phyloP scores from a whole-genome alignment of 2,888 invertebrate genomes.

The Acronicta alni region DNA sequence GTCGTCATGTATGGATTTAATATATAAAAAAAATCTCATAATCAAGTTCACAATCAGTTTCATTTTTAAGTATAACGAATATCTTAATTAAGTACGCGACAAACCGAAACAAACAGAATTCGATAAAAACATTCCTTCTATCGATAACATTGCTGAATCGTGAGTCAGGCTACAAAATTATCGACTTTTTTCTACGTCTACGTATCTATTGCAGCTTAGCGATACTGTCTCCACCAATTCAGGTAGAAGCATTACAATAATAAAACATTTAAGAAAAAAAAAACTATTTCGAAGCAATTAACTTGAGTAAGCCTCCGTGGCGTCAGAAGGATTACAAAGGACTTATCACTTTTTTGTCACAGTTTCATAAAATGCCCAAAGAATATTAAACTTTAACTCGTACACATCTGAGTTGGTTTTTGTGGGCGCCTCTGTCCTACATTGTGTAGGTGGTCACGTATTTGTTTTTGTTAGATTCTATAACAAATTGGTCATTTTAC shows the following conservation, averaged over 20 bases:
- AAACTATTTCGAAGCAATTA: slow-evolving; percentile 85
- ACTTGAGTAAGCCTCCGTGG: slow-evolving; percentile 83
- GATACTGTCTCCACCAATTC: slow-evolving; percentile 82
- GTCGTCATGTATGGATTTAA: too few relatives aligned
- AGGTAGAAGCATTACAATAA: slow-evolving; percentile 85
- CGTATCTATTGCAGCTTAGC: slow-evolving; percentile 68
- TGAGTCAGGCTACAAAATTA: slow-evolving; percentile 68
- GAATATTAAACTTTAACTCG: slow-evolving; percentile 32
- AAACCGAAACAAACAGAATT: slow-evolving; percentile 69
- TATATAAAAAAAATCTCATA: not conserved
- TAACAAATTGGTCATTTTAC: slow-evolving; percentile 82
- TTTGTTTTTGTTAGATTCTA: slow-evolving; percentile 83
- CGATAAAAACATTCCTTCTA: slow-evolving; percentile 71
- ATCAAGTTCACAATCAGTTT: slow-evolving; percentile 20
- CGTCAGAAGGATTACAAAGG: slow-evolving; percentile 87
- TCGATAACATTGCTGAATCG: slow-evolving; percentile 75
- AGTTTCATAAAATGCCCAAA: slow-evolving; percentile 24
- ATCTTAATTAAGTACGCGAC: slow-evolving; percentile 52
- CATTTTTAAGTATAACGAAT: slow-evolving; percentile 23
- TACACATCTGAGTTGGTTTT: slow-evolving; percentile 55
- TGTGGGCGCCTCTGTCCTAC: slow-evolving; percentile 17
- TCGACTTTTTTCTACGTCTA: slow-evolving; percentile 71
- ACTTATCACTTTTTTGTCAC: slow-evolving; percentile 84
- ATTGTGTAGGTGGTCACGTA: slow-evolving; percentile 81
- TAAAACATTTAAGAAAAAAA: slow-evolving; percentile 82